Percentiles rank a stretch among this genome's conserved stretches.
Evolutionary conservation across 2,888 invertebrate species (phyloP).

Genomic region (Drosophila falleni): DNA sequence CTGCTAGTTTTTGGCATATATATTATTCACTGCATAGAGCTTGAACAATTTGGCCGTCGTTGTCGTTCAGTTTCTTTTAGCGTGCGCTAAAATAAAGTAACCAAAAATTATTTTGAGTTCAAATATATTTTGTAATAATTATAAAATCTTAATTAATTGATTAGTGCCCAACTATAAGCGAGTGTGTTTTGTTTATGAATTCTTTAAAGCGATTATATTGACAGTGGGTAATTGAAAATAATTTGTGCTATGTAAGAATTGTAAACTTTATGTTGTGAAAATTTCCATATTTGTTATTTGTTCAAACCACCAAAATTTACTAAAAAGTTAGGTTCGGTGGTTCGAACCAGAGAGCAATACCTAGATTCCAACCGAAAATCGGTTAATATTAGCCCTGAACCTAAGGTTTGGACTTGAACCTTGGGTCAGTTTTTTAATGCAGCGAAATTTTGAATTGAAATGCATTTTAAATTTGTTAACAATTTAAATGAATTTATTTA

Average conservation of each 20-base stretch:
- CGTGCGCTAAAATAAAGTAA: conserved; percentile 70
- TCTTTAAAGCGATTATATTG: background rate
- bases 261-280: background rate
- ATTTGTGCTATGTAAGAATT: background rate
- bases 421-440: too few relatives aligned
- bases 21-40: conserved; percentile 59
- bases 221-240: background rate
- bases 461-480: too few relatives aligned
- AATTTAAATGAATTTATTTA: too few relatives aligned
- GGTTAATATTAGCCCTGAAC: too few relatives aligned
- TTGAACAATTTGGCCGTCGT: conserved; percentile 56
- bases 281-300: background rate
- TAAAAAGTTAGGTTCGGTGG: too few relatives aligned
- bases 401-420: too few relatives aligned
- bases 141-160: background rate
- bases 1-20: conserved; percentile 27
- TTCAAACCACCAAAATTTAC: too few relatives aligned
- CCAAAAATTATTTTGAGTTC: conserved; percentile 35
- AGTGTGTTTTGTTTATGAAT: background rate
- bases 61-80: conserved; percentile 69
- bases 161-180: background rate
- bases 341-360: too few relatives aligned
- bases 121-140: background rate
- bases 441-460: too few relatives aligned
- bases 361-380: too few relatives aligned